phyloP scores from a whole-genome alignment of 2,888 invertebrate genomes.

The Trachelus troglodyta region DNA sequence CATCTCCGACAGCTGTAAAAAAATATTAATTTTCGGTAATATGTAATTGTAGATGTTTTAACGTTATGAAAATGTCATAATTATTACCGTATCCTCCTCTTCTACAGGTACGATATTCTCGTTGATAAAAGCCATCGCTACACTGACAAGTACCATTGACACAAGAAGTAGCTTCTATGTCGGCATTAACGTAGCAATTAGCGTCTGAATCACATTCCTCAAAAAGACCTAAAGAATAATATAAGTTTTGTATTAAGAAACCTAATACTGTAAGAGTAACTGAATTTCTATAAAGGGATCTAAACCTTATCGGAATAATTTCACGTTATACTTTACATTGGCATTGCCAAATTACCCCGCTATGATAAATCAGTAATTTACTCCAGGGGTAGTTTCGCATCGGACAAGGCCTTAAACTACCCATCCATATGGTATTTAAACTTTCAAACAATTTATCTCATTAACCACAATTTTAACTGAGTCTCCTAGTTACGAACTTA shows the following conservation, averaged over 20 bases:
- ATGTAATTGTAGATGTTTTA: background rate
- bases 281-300: background rate
- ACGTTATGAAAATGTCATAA: background rate
- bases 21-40: conserved; percentile 9
- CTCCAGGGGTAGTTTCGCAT: background rate
- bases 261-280: background rate
- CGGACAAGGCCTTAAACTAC: background rate
- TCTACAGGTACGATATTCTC: conserved; percentile 57
- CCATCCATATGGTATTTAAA: background rate
- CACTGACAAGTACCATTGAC: conserved; percentile 43
- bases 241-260: background rate
- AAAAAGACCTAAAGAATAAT: conserved; percentile 37
- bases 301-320: background rate
- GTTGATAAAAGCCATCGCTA: conserved; percentile 51
- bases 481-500: background rate
- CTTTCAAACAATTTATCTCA: background rate
- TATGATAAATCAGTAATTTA: background rate
- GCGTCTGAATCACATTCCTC: conserved; percentile 41
- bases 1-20: conserved; percentile 31
- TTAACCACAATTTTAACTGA: background rate
- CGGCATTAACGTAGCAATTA: conserved; percentile 52
- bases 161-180: conserved; percentile 48
- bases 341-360: background rate
- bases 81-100: conserved; percentile 37
- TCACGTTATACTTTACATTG: background rate